Evolutionary conservation across 1,140 invertebrate species (phyloP).

Genomic region (Danaus plexippus): DNA sequence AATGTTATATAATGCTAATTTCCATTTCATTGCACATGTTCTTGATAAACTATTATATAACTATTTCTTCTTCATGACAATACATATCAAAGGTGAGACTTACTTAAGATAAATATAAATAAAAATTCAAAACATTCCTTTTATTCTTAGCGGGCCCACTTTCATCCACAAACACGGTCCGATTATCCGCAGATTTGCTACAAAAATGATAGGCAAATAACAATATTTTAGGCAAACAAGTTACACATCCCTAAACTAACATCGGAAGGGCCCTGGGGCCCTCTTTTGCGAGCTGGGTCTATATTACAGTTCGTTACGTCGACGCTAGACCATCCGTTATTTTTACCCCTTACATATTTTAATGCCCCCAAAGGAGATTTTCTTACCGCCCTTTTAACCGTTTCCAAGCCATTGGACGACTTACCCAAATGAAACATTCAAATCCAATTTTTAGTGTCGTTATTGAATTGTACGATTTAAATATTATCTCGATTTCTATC

Average conservation of each 20-base stretch:
- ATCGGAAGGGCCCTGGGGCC: constrained; percentile 45
- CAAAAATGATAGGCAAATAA: constrained; percentile 67
- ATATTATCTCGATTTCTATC: constrained; percentile 1
- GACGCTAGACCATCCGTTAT: constrained; percentile 61
- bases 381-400: constrained; percentile 45
- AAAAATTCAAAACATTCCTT: constrained; percentile 3
- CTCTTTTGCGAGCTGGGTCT: constrained; percentile 49
- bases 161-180: constrained; percentile 29
- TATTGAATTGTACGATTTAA: not conserved
- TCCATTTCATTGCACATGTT: too few species aligned
- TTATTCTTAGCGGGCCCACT: constrained; percentile 13
- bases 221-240: constrained; percentile 65
- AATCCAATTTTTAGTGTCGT: constrained; percentile 39
- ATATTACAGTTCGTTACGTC: constrained; percentile 60
- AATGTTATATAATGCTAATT: too few species aligned
- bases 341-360: constrained; percentile 66
- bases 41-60: too few species aligned
- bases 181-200: constrained; percentile 58
- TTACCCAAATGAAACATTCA: constrained; percentile 54
- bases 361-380: constrained; percentile 53
- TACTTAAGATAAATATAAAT: too few species aligned
- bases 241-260: constrained; percentile 62
- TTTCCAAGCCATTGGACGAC: constrained; percentile 56
- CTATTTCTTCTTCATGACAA: too few species aligned
- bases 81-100: too few species aligned